These are phyloP conservation scores for Poicephalus gulielmi DNA, from an alignment of 2,113 vertebrate genomes.

Conservation along the genomic window DNA sequence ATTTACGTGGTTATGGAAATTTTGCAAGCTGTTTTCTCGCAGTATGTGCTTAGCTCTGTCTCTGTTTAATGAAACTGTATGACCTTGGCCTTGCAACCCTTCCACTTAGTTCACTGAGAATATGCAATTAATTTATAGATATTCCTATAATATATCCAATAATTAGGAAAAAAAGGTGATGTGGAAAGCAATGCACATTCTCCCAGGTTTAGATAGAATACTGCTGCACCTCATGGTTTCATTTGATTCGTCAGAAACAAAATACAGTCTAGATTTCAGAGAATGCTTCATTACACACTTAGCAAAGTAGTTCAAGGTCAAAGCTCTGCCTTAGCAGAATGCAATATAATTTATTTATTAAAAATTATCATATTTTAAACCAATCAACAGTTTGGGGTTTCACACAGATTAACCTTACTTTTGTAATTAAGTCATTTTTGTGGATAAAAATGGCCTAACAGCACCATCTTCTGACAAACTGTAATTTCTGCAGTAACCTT, in stretches of 20 bases:
- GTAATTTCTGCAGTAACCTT: conserved; percentile 42
- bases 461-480: conserved; percentile 71
- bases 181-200: neutral
- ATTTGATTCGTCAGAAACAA: neutral
- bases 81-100: neutral
- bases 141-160: neutral
- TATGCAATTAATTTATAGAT: neutral
- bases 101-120: neutral
- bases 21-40: neutral
- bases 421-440: neutral
- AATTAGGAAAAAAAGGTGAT: neutral
- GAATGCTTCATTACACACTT: neutral
- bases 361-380: neutral
- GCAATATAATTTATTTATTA: conserved; percentile 22
- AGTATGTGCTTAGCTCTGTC: neutral
- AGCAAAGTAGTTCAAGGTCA: neutral
- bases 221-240: neutral
- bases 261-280: neutral
- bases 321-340: neutral
- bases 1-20: neutral
- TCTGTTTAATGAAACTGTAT: neutral
- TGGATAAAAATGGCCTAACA: conserved; percentile 51
- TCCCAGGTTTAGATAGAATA: neutral
- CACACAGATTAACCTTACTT: neutral
- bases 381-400: neutral